These are phyloP conservation scores for Daubentonia madagascariensis DNA, from an alignment of 2,113 vertebrate species.

Conservation along the genomic window DNA sequence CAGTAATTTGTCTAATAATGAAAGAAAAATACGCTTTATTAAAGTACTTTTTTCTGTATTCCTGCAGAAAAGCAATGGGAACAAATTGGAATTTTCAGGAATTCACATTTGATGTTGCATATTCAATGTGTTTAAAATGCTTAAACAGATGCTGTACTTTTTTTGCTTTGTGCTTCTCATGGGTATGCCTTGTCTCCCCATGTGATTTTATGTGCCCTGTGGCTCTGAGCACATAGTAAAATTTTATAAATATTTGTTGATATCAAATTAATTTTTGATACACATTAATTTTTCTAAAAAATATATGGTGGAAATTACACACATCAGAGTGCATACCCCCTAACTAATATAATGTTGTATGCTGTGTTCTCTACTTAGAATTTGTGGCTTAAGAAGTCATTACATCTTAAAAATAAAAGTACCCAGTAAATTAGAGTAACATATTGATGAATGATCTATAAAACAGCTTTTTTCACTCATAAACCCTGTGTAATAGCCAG, in stretches of 20 bases:
- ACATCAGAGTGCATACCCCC: rapidly evolving
- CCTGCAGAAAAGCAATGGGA: not conserved
- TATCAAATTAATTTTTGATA: not conserved
- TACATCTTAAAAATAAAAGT: conserved; percentile 39
- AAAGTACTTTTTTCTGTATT: not conserved
- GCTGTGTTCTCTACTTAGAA: not conserved
- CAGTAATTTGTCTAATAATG: not conserved
- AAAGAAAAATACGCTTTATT: not conserved
- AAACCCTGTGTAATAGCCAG: not conserved
- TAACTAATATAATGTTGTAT: not conserved
- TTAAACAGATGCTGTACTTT: not conserved
- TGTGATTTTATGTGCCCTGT: not conserved
- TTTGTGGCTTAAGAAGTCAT: not conserved
- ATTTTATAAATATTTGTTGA: not conserved
- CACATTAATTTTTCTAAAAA: not conserved
- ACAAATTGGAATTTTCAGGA: not conserved
- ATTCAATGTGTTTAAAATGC: not conserved
- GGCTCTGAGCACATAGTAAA: not conserved
- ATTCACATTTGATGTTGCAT: not conserved
- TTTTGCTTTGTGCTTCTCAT: not conserved
- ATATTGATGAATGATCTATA: not conserved
- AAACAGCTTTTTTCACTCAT: not conserved
- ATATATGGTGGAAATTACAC: not conserved
- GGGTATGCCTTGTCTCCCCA: not conserved
- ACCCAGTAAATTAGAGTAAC: not conserved